Conservation (phyloP, 2,888 invertebrate species). For the Junonia oenone region DNA sequence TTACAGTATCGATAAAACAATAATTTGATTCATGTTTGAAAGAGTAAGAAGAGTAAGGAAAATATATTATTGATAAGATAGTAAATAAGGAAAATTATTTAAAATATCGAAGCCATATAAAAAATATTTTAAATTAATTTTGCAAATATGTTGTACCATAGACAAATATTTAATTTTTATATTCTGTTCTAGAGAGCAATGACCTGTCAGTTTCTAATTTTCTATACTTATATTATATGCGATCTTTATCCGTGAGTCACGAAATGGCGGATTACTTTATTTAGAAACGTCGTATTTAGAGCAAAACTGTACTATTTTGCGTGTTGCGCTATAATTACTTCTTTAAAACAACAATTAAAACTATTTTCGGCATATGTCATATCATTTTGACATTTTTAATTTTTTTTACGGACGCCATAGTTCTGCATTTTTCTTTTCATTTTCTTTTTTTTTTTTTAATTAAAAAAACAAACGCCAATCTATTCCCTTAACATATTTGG, state of each 20-base stretch:
- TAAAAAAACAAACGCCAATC: slow-evolving; percentile 68
- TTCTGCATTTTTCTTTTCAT: slow-evolving; percentile 49
- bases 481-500: slow-evolving; percentile 36
- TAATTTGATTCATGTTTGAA: too few relatives aligned
- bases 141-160: slow-evolving; percentile 18
- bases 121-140: too few relatives aligned
- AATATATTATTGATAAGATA: background rate
- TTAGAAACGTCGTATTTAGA: slow-evolving; percentile 2
- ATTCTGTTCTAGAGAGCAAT: slow-evolving; percentile 5
- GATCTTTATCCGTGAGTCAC: slow-evolving; percentile 28
- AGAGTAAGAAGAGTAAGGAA: too few relatives aligned
- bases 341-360: background rate
- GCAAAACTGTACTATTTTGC: background rate
- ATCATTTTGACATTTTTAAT: slow-evolving; percentile 45
- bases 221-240: slow-evolving; percentile 4
- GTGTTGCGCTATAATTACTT: background rate
- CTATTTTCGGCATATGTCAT: slow-evolving; percentile 14
- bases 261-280: slow-evolving; percentile 43
- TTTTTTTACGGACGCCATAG: slow-evolving; percentile 43
- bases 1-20: slow-evolving; percentile 25
- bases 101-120: too few relatives aligned
- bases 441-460: slow-evolving; percentile 51
- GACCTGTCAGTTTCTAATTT: slow-evolving; percentile 10
- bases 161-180: slow-evolving; percentile 13
- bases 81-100: too few relatives aligned